Percentiles rank a stretch among this genome's conserved stretches.
Evolutionary conservation across 2,888 invertebrate genomes (phyloP).

Genomic region (Drosophila anomalata): DNA sequence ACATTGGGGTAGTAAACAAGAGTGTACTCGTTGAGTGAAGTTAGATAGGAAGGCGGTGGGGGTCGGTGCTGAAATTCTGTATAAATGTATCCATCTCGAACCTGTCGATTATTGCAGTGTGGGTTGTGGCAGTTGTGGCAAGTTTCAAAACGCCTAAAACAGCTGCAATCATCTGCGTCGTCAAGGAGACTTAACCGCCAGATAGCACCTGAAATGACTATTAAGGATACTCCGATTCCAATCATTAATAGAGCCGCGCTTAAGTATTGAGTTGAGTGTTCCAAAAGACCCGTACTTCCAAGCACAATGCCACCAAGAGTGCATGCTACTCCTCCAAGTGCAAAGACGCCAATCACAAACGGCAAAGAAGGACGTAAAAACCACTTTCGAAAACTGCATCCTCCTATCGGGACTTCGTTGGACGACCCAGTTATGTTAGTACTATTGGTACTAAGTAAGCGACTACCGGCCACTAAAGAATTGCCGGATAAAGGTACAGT

Average conservation of each 20-base stretch:
- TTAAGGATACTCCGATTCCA: constrained; percentile 93
- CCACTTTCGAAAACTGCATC: constrained; percentile 79
- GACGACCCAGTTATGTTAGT: constrained; percentile 40
- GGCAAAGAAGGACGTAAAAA: constrained; percentile 82
- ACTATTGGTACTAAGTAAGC: constrained; percentile 27
- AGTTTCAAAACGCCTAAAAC: constrained; percentile 86
- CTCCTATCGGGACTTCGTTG: constrained; percentile 19
- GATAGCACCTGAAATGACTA: constrained; percentile 96
- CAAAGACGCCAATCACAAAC: constrained; percentile 82
- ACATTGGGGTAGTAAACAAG: constrained; percentile 88
- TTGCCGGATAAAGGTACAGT: constrained; percentile 58
- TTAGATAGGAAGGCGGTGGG: constrained; percentile 97
- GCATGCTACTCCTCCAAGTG: constrained; percentile 83
- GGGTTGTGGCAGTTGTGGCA: constrained; percentile 86
- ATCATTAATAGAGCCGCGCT: constrained; percentile 83
- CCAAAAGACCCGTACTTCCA: constrained; percentile 82
- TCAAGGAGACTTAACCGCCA: constrained; percentile 95
- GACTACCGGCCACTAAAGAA: constrained; percentile 37
- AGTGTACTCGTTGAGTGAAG: constrained; percentile 97
- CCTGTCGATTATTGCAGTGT: constrained; percentile 90
- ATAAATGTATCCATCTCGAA: constrained; percentile 93
- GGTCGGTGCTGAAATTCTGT: constrained; percentile 98
- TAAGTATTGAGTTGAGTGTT: constrained; percentile 83
- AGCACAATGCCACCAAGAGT: constrained; percentile 83
- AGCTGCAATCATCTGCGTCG: constrained; percentile 89